Evolutionary conservation across 2,113 vertebrate species (phyloP), one percentile per base, ranked within the genome.

Genomic region (Callionymus lyra): DNA sequence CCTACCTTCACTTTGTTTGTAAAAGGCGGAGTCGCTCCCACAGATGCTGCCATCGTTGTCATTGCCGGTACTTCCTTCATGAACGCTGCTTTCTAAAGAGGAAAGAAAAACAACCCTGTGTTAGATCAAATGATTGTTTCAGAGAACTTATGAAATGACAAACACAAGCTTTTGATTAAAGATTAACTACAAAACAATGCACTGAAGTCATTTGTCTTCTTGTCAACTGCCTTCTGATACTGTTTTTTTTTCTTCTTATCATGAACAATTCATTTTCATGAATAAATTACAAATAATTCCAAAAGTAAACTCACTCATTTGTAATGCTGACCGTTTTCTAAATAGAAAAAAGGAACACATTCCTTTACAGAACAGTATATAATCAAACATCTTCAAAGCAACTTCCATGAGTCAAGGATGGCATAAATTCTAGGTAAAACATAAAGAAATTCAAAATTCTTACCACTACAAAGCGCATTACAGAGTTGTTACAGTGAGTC

Each of bases 31-130:
- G 66, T 97, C 94, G 18, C 92, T 96, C 72, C 91, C 91, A 47
- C 90, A 94, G 53, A 90, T 3, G 53, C 89, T 96, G 77, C 86
- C 92, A 80, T 93, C 91, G 58, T 95, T 92, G 70, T 96, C 92
- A 64, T 88, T 74, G 65, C 85, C 89, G 63, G 84, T 69, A 63
- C 87, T 93, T 55, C 87, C 85, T 50, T 93, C 93, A 59, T 84
- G 83, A 66, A 84, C 71, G 16, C 83, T 88, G 82, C 86, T 87
- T 63, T 94, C 92, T 91, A 34, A 10, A 58, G 9, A 45, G 38
- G n/a, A 44, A 34, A 48, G 31, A 47, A 16, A 58, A 35, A 53
- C 10, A 34, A 33, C 45, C 19, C 47, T 16, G 38, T 38, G 10
- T 53, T 39, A 14, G 50, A 59, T 48, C 6, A 59, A 52, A 47